Evolutionary conservation across 2,888 invertebrate species (phyloP), one percentile per base, ranked within the genome.

Genomic region (Trissolcus japonicus): DNA sequence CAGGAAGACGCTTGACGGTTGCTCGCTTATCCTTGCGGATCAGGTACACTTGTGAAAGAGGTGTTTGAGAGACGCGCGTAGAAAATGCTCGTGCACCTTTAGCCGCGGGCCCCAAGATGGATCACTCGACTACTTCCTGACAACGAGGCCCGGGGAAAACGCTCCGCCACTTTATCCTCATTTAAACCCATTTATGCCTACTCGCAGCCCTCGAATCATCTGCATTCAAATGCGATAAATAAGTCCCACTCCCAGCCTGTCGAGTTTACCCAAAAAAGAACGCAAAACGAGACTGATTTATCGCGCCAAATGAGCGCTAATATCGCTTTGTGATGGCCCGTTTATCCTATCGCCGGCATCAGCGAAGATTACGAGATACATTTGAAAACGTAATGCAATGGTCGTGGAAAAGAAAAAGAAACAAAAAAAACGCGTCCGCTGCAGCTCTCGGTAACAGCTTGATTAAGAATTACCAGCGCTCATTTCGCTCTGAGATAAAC

Each of bases 201-300:
- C 63, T 68, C 29, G 63, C 62, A 71, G 63, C 75, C 67, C 71
- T 63, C 60, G 67, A 66, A 67, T 81, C 79, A 83, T 83, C 83
- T 83, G 82, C 83, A 84, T 85, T 85, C 82, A 84, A 82, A 83
- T 80, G 73, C 82, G 74, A 85, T 85, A 85, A 85, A 85, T 85
- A 85, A 85, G 72, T 84, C 83, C 68, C 82, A 82, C 84, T 85
- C 84, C 81, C 82, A 80, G 83, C 82, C 82, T 80, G 82, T 82
- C 80, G 53, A 53, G 43, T 29, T 76, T 68, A 56, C 65, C 69
- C 35, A 43, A 73, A 78, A 76, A 75, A 78, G 78, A 76, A 60
- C 66, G 77, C 76, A 62, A 82, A 82, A 75, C 79, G 78, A 80
- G 81, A 79, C 82, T 84, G 84, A 84, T 84, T 84, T 84, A 84